Evolutionary conservation across 2,888 invertebrate genomes (phyloP), one percentile per base, ranked within the genome.

Genomic region (Leptinotarsa rubiginosa): DNA sequence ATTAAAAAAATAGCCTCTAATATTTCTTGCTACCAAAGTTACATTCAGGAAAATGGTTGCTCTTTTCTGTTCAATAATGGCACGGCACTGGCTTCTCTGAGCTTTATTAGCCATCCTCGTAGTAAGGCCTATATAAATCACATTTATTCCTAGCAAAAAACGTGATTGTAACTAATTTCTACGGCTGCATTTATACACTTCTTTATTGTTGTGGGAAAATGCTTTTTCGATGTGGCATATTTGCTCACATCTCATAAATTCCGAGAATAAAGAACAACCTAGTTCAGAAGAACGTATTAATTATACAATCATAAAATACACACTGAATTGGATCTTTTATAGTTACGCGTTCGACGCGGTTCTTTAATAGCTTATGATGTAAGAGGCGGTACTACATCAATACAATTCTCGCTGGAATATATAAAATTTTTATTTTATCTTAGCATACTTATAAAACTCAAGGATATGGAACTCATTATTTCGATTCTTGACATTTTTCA

Each of bases 121-220:
- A 62, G 15, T 25, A 0, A 62, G 16, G 62, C 31, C n/a, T 31
- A 7, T 3, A 62, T 62, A 31, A 31, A 62, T 62, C 25, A 31
- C 16, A 31, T 31, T n/a, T 7, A 62, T n/a, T n/a, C 62, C n/a
- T 16, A 62, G 62, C 41, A 62, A 62, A 31, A 62, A 62, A 62
- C 41, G 41, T 41, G 62, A 62, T 31, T 41, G 41, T 12, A 62
- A 62, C 62, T 62, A 62, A 62, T 62, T 56, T 62, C 62, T 31
- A 16, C 31, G 62, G 41, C 25, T 62, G 31, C 20, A 22, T 62
- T 16, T 56, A 22, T 22, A 12, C 18, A 20, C 12, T 56, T 56
- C 56, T 56, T 56, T 62, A 62, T 62, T 62, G 62, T 62, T 62
- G 62, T 62, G 62, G 62, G 62, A 62, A 59, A 62, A 62, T 62